Evolutionary conservation across 2,888 invertebrate genomes (phyloP), one percentile per base, ranked within the genome.

Genomic region (Acronicta leporina): DNA sequence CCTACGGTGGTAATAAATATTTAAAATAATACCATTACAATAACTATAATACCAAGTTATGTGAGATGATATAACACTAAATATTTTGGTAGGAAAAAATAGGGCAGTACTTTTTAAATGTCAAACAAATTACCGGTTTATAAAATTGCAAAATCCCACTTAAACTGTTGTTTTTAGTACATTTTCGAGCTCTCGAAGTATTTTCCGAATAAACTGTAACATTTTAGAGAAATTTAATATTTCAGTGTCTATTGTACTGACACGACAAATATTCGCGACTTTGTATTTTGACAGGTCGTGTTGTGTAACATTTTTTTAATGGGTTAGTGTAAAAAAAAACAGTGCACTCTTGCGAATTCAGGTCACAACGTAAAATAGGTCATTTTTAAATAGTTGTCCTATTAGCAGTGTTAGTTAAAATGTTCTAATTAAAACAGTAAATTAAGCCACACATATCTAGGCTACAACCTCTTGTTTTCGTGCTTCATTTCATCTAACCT

Each of bases 261-360:
- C 87, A 85, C 84, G 83, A 87, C 82, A 83, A 86, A 88, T 88
- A 82, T 82, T 86, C 75, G 80, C 71, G 77, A 73, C 77, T 80
- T 70, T 80, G 68, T 84, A 80, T 88, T 89, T 86, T 92, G 92
- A 94, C 92, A 89, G 85, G 63, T 76, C 75, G 77, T 78, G 83
- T 92, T 92, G 87, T 89, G 88, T 90, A 90, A 92, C 88, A 83
- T 87, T 84, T 87, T 85, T 88, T 90, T 87, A 90, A 90, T 88
- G 85, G 82, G 77, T 80, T 82, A 69, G 75, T 83, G 83, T 84
- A 84, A 87, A 88, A 87, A 88, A 88, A 81, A 79, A 80, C 75
- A 81, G 75, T 89, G 87, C 88, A 92, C 81, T 86, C 85, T 79
- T 88, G 90, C 89, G 87, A 91, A 94, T 92, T 88, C 77, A 83